Base-by-base conservation (phyloP, 1,140 invertebrate genomes). In the Drosophila pseudoananassae region DNA sequence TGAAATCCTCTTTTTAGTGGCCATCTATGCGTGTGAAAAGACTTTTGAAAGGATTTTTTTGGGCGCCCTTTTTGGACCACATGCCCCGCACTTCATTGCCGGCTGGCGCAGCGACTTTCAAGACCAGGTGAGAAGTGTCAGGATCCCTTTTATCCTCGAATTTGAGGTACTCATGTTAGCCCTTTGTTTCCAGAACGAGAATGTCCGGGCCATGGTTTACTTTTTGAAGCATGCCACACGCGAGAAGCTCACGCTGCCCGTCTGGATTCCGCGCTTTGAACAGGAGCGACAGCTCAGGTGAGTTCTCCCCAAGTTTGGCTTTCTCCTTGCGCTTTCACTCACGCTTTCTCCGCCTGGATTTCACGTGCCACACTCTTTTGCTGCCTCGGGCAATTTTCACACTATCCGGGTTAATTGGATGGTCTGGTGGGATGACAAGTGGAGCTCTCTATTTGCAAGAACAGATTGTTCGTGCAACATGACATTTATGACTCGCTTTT, bases 91-190 rank as follows among this genome's bases (percentile, higher is more conserved):
- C 76, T 95, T 96, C 65, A 92, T 97, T 52, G 95, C 95, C 1
- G 96, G 96, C 8, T 97, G 96, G 96, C 96, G 96, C 83, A 96
- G 96, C 59, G 96, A 97, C 88, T 97, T 96, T 83, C 93, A 94
- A 58, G 94, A 95, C 80, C 94, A 92, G 85, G 91, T 92, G 71
- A 81, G 78, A 27, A 8, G 27, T 15, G 27, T 25, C n/a, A 29
- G 27, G 46, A 5, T 29, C 29, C 14, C 10, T 27, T 23, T 12
- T 14, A 4, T 4, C 14, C 7, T 3, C 23, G 9, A 15, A 17
- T 20, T 20, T 46, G 43, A 17, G 43, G 27, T 40, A 29, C 10
- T 43, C 63, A 49, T 69, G 45, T 54, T 43, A 57, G 47, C 23
- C 40, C 23, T 66, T 65, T 55, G 68, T 57, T 70, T 47, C 61